phyloP scores from a whole-genome alignment of 64 coral and sea anemone genomes.

The Pocillopora verrucosa region DNA sequence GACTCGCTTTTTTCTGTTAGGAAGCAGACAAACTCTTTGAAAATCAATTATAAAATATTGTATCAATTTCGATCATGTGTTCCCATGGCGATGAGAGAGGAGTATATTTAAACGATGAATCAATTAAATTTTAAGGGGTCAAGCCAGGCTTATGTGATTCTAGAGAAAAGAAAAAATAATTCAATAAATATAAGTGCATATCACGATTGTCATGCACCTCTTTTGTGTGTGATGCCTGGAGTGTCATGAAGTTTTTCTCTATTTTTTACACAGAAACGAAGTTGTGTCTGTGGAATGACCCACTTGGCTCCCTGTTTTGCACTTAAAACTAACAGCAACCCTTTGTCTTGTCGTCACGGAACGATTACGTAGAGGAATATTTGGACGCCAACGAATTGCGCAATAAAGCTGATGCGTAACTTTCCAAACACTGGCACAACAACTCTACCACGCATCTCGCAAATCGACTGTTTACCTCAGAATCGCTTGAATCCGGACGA shows the following conservation, averaged over 20 bases:
- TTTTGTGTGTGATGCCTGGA: no score
- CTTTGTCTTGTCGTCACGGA: not conserved
- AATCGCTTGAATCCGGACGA: slow-evolving; percentile 32
- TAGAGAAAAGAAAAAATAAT: no score
- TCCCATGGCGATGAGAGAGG: no score
- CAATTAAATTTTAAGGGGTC: no score
- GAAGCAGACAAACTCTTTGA: no score
- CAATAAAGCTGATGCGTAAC: not conserved
- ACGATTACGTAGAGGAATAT: not conserved
- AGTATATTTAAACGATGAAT: no score
- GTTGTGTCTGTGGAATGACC: not conserved
- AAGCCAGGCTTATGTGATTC: no score
- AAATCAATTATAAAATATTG: no score
- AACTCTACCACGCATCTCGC: slow-evolving; percentile 35
- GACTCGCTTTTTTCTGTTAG: no score
- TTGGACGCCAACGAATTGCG: not conserved
- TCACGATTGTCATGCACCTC: no score
- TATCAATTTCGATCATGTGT: no score
- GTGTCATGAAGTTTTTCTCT: not conserved
- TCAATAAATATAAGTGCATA: no score
- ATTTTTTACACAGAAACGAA: not conserved
- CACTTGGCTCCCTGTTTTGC: not conserved
- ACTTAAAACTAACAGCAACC: not conserved
- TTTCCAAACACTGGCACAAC: slow-evolving; percentile 1
- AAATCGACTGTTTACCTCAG: slow-evolving; percentile 50